phyloP scores from a whole-genome alignment of 2,797 vertebrate species.

The Gallinago solitaria region DNA sequence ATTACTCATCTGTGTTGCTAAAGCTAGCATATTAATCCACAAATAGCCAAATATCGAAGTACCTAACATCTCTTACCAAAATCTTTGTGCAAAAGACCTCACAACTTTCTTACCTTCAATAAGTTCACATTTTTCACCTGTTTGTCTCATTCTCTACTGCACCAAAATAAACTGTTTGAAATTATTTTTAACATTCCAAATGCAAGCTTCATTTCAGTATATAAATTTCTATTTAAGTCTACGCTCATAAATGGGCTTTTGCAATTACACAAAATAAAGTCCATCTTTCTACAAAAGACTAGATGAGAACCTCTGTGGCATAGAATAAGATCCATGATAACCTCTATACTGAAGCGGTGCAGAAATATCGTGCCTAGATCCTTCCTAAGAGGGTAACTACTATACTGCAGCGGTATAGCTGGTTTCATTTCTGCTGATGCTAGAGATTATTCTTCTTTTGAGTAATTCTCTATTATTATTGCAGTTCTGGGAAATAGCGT shows the following conservation, averaged over 20 bases:
- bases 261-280: not conserved
- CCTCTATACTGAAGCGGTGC: not conserved
- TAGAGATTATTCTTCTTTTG: not conserved
- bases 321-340: accelerated
- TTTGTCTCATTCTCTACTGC: not conserved
- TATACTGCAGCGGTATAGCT: not conserved
- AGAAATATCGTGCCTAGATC: not conserved
- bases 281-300: not conserved
- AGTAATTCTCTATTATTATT: not conserved
- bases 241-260: not conserved
- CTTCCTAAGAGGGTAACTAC: not conserved
- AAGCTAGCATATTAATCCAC: not conserved
- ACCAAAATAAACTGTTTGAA: not conserved
- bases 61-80: not conserved
- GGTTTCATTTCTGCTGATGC: not conserved
- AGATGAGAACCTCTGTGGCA: not conserved
- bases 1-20: not conserved
- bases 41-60: not conserved
- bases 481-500: not conserved
- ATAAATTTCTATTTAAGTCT: not conserved
- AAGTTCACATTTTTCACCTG: not conserved
- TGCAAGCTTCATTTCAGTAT: not conserved
- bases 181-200: not conserved
- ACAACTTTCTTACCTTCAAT: not conserved
- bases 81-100: not conserved